These are phyloP conservation scores for Rotaria macrura DNA, from an alignment of 2,888 invertebrate genomes.

Conservation along the genomic window DNA sequence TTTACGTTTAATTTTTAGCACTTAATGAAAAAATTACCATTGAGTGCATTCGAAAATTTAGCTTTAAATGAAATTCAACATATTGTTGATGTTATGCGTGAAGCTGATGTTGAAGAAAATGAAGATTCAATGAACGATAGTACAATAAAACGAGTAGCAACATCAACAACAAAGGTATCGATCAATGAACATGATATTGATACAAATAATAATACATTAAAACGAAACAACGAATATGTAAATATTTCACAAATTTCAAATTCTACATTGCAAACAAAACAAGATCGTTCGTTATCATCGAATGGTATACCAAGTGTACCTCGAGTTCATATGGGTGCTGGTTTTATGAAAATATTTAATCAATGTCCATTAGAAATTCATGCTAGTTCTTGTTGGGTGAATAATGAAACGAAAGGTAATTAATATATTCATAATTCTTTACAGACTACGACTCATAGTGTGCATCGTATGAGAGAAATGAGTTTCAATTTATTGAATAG, in stretches of 20 bases:
- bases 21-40: not conserved
- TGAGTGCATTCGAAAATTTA: conserved; percentile 16
- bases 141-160: not conserved
- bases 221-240: not conserved
- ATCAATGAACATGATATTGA: not conserved
- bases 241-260: not conserved
- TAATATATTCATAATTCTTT: too few relatives aligned
- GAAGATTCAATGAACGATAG: not conserved
- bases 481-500: too few relatives aligned
- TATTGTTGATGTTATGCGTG: conserved; percentile 7
- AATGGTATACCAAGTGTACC: conserved; percentile 96
- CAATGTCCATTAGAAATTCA: conserved; percentile 89
- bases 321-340: conserved; percentile 86
- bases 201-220: not conserved
- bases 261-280: not conserved
- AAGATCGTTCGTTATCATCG: conserved; percentile 28
- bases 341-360: conserved; percentile 88
- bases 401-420: conserved; percentile 75
- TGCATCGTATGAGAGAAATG: too few relatives aligned
- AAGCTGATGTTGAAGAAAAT: not conserved
- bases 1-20: not conserved
- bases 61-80: conserved; percentile 19
- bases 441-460: too few relatives aligned
- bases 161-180: not conserved
- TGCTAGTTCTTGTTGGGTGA: conserved; percentile 96